Conservation (phyloP, 2,888 invertebrate species). For the Lampropteryx suffumata region DNA sequence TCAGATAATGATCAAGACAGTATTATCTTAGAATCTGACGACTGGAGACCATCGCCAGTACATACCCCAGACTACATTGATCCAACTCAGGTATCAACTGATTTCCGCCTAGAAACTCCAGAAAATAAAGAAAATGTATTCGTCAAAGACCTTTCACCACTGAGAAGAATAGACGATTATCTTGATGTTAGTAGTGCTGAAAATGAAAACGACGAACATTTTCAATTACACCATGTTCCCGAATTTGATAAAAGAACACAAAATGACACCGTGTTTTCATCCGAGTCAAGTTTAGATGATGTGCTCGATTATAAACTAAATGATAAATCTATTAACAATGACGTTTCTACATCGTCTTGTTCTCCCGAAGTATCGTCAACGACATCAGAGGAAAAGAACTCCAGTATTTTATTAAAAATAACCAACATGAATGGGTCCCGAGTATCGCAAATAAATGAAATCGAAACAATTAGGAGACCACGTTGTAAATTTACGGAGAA, state of each 20-base stretch:
- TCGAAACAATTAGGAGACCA: constrained; percentile 41
- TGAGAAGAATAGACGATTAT: constrained; percentile 29
- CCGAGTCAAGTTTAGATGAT: constrained; percentile 56
- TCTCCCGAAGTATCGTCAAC: constrained; percentile 77
- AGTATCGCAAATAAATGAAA: constrained; percentile 62
- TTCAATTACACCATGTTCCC: constrained; percentile 27
- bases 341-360: constrained; percentile 44
- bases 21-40: constrained; percentile 51
- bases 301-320: constrained; percentile 46
- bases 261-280: constrained; percentile 49
- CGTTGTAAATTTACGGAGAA: constrained; percentile 68
- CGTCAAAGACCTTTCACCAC: constrained; percentile 28
- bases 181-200: constrained; percentile 31
- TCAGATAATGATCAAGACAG: constrained; percentile 47
- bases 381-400: constrained; percentile 71
- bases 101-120: constrained; percentile 31
- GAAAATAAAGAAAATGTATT: constrained; percentile 50
- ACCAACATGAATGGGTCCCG: constrained; percentile 67
- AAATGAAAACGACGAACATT: constrained; percentile 34
- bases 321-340: constrained; percentile 34
- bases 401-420: constrained; percentile 70
- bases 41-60: constrained; percentile 33
- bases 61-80: constrained; percentile 33
- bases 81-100: constrained; percentile 30
- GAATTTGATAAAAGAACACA: constrained; percentile 34